Evolutionary conservation across 2,113 vertebrate species (phyloP), one percentile per base, ranked within the genome.

Genomic region (Dasypus novemcinctus): DNA sequence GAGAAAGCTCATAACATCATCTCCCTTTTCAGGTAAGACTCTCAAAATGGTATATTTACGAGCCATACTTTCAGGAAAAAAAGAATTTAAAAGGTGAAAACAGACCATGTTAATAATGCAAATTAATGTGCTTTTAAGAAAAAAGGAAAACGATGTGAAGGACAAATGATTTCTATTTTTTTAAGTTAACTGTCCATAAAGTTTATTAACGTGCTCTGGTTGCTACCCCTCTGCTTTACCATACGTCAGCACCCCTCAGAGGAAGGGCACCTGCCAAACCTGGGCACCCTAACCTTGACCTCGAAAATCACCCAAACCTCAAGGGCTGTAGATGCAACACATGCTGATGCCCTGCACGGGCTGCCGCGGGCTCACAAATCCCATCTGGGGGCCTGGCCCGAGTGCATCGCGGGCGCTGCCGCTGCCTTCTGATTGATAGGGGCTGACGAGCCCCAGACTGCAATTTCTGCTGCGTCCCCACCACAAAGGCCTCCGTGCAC

Each of bases 1-100:
- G 38, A 61, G 74, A 18, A 7, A 66, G 38, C 7, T 1, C 5
- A 0, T 0, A 4, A 3, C 0, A 36, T 2, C 49, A 18, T 0
- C n/a, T 0, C 41, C n/a, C 11, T 0, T 11, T 3, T 5, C 14
- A 5, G 49, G n/a, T 0, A 20, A 7, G 27, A 11, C 29, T 20
- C 7, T 15, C 3, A 46, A 21, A 2, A 5, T 0, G 3, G 49
- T 0, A 4, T 11, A 4, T 10, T 3, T 20, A 0, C 1, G 3
- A 41, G 0, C 41, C 52, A 52, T 4, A 17, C 61, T 21, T 36
- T 43, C 1, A 41, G 46, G 68, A n/a, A 54, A 1, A 1, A 21
- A 83, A 63, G 11, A 7, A 69, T 10, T 59, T 2, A 31, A 61
- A 57, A 71, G 46, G 5, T 23, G 8, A 36, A 85, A 31, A 11